phyloP scores from a whole-genome alignment of 2,113 vertebrate species.

The Callithrix jacchus region DNA sequence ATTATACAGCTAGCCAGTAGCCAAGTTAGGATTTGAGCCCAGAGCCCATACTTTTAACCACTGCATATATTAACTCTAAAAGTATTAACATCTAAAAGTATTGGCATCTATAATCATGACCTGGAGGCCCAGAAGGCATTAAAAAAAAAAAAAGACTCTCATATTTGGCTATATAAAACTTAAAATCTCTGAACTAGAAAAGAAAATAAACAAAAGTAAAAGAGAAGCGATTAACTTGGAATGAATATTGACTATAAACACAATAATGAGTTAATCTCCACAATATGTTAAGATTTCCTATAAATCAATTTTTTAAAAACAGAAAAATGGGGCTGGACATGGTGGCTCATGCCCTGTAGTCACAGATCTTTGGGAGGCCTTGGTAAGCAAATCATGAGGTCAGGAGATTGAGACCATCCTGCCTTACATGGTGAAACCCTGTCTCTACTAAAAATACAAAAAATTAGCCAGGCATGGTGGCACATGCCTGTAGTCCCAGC shows the following conservation, averaged over 20 bases:
- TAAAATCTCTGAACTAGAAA: background rate
- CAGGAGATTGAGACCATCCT: no score
- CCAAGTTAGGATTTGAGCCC: background rate
- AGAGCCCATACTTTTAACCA: background rate
- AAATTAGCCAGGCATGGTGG: no score
- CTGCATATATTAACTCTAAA: background rate
- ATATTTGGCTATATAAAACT: background rate
- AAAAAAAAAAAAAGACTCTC: background rate
- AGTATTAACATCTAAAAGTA: background rate
- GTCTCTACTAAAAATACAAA: no score
- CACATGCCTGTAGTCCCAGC: no score
- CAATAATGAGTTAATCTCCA: background rate
- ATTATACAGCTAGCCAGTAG: background rate
- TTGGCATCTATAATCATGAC: background rate
- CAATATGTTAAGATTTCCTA: background rate
- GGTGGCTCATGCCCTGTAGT: no score
- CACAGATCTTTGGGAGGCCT: no score
- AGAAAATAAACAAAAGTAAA: background rate
- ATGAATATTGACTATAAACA: background rate
- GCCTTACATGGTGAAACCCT: no score
- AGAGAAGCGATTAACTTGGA: background rate
- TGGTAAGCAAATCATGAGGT: no score
- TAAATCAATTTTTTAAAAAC: background rate
- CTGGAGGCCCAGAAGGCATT: background rate
- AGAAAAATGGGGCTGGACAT: background rate